A percentile compares a stretch with the other conserved stretches of the same genome.
Evolutionary conservation across 2,797 vertebrate species (phyloP).

Genomic region (Leptoclinus maculatus): DNA sequence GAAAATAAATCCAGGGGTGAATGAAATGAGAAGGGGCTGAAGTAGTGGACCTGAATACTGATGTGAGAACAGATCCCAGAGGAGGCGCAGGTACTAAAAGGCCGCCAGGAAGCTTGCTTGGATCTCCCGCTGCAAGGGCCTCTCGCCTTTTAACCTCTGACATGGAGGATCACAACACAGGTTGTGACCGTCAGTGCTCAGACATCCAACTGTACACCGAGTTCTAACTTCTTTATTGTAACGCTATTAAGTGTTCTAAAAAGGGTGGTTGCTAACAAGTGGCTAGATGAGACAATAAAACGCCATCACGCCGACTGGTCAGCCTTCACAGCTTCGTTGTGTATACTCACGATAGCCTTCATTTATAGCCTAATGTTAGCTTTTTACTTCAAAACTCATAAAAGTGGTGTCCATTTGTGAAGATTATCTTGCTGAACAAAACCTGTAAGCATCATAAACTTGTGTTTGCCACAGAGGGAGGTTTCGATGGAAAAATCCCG

Average conservation of each 20-base stretch:
- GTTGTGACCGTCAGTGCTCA: constrained; percentile 6
- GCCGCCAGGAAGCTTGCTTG: constrained; percentile 55
- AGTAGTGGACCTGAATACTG: constrained; percentile 82
- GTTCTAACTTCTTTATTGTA: neutral
- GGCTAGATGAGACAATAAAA: no score
- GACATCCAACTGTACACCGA: constrained; percentile 16
- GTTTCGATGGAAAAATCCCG: no score
- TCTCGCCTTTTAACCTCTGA: constrained; percentile 75
- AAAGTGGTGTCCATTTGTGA: no score
- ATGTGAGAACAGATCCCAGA: constrained; percentile 73
- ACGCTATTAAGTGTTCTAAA: neutral
- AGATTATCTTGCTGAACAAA: no score
- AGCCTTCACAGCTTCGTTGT: no score
- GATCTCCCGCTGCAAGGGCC: constrained; percentile 57
- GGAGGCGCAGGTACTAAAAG: constrained; percentile 73
- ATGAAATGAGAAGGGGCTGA: constrained; percentile 78
- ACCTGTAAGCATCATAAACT: no score
- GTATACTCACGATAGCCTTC: no score
- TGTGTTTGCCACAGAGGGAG: no score
- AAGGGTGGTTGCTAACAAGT: neutral
- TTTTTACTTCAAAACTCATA: no score
- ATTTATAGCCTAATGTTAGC: no score
- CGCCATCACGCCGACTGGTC: no score
- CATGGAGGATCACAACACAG: constrained; percentile 48
- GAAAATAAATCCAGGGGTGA: constrained; percentile 86